A percentile compares a stretch with the other conserved stretches of the same genome.
phyloP scores from a whole-genome alignment of 2,888 invertebrate genomes.

The Morpho achilles region DNA sequence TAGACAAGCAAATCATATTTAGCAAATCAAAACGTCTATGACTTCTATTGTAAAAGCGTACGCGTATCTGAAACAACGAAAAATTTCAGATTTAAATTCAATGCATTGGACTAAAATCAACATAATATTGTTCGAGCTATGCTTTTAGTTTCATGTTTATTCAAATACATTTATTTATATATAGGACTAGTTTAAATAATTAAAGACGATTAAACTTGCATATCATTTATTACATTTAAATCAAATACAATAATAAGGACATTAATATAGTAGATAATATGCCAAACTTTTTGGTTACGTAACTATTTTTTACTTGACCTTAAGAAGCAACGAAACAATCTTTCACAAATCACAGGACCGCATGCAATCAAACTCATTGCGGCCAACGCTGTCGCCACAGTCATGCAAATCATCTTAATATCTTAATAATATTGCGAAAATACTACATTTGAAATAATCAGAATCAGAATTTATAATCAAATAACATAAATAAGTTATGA shows the following conservation, averaged over 20 bases:
- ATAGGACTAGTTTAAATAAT: not conserved
- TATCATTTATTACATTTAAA: slow-evolving; percentile 12
- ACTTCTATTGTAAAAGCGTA: slow-evolving; percentile 4
- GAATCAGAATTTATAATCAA: not conserved
- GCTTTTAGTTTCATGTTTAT: too few relatives aligned
- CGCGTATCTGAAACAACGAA: slow-evolving; percentile 17
- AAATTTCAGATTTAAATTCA: slow-evolving; percentile 10
- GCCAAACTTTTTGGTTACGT: not conserved
- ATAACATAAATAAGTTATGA: too few relatives aligned
- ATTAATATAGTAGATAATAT: too few relatives aligned
- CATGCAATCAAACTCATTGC: slow-evolving; percentile 31
- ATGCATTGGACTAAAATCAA: too few relatives aligned
- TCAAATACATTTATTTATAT: too few relatives aligned
- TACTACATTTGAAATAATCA: not conserved
- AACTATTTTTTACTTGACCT: slow-evolving; percentile 28
- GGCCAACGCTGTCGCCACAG: slow-evolving; percentile 27
- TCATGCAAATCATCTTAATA: slow-evolving; percentile 35
- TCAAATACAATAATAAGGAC: not conserved
- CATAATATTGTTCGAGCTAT: too few relatives aligned
- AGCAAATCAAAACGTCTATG: not conserved
- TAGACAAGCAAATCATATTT: slow-evolving; percentile 29
- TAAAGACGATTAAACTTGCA: not conserved
- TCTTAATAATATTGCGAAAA: slow-evolving; percentile 11
- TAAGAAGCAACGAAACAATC: slow-evolving; percentile 31
- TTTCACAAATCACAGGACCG: slow-evolving; percentile 36